Percentiles rank a stretch among this genome's conserved stretches.
These are phyloP conservation scores for Charanyca ferruginea DNA, from an alignment of 2,888 invertebrate species.

Conservation along the genomic window DNA sequence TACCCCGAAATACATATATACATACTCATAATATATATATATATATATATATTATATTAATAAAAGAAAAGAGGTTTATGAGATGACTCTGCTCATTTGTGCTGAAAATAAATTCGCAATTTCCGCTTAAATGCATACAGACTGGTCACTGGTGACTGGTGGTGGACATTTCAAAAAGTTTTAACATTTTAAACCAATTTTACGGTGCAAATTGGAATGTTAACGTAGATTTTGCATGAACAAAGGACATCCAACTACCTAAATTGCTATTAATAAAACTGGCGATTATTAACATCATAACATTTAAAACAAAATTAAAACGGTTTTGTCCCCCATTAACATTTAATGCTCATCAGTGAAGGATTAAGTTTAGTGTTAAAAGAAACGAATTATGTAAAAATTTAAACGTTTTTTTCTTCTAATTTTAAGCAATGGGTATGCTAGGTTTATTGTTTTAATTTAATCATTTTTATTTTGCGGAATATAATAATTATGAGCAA, in stretches of 20 bases:
- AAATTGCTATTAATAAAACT: conserved; percentile 20
- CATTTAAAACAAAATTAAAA: conserved; percentile 23
- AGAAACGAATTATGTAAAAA: conserved; percentile 10
- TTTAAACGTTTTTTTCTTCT: conserved; percentile 72
- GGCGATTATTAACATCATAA: conserved; percentile 39
- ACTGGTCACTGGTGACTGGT: too few species aligned
- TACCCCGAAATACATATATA: too few species aligned
- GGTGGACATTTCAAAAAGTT: too few species aligned
- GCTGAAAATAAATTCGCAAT: too few species aligned
- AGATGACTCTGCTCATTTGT: too few species aligned
- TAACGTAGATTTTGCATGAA: conserved; percentile 50
- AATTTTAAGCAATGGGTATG: conserved; percentile 81
- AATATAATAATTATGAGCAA: conserved; percentile 49
- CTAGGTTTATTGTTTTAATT: conserved; percentile 75
- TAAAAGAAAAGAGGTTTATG: too few species aligned
- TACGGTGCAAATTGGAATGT: conserved; percentile 1
- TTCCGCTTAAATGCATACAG: too few species aligned
- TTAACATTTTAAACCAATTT: conserved; percentile 11
- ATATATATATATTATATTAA: too few species aligned
- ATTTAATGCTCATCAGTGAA: conserved; percentile 28
- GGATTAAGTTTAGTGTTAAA: conserved; percentile 65
- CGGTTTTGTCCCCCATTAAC: conserved; percentile 31
- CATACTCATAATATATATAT: too few species aligned
- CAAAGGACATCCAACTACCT: conserved; percentile 8
- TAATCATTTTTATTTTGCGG: conserved; percentile 53